Evolutionary conservation across 2,113 vertebrate genomes (phyloP).

Genomic region (Xenopus tropicalis): UCB_Xtro_10.0 CM004449.2:107877001-107877500

Average conservation of each 20-base stretch:
- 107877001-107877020: no score
- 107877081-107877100: no score
- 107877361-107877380: slow-evolving; percentile 26
- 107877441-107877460: background rate
- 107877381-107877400: background rate
- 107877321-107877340: background rate
- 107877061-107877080: no score
- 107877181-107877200: no score
- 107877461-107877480: background rate
- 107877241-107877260: background rate
- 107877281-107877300: background rate
- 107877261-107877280: background rate
- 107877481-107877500: background rate
- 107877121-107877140: no score
- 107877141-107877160: no score
- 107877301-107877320: background rate
- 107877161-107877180: no score
- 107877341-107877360: slow-evolving; percentile 1
- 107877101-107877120: no score
- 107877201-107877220: slow-evolving; percentile 15
- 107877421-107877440: background rate
- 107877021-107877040: no score
- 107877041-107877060: no score
- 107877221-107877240: background rate
- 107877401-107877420: no score